A percentile compares a stretch with the other conserved stretches of the same genome.
Conservation (phyloP, 2,888 invertebrate species). For the Xylota sylvarum region DNA sequence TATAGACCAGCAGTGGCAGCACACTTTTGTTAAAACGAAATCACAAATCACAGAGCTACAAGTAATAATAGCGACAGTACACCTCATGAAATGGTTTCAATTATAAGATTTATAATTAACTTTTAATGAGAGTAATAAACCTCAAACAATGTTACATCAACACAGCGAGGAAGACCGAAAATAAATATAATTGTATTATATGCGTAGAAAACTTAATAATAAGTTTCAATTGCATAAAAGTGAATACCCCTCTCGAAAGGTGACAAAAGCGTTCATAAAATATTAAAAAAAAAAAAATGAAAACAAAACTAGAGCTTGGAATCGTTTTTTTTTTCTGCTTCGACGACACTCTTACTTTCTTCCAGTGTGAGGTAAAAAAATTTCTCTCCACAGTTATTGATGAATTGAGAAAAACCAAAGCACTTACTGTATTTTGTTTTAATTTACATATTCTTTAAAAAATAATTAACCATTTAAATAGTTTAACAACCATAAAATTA, state of each 20-base stretch:
- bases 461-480: slow-evolving; percentile 52
- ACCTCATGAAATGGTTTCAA: slow-evolving; percentile 34
- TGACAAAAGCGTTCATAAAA: slow-evolving; percentile 5
- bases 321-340: not conserved
- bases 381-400: slow-evolving; percentile 30
- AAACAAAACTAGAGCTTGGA: slow-evolving; percentile 14
- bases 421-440: not conserved
- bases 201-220: not conserved
- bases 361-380: not conserved
- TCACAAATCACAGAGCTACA: not conserved
- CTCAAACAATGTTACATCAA: slow-evolving; percentile 29
- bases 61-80: not conserved
- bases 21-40: slow-evolving; percentile 16
- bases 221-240: not conserved
- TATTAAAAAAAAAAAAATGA: not conserved
- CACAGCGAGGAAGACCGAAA: slow-evolving; percentile 28
- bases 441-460: not conserved
- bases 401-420: too few species aligned
- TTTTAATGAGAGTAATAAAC: slow-evolving; percentile 43
- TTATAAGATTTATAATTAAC: slow-evolving; percentile 41
- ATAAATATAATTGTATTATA: slow-evolving; percentile 18
- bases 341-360: slow-evolving; percentile 53
- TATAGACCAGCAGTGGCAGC: slow-evolving; percentile 14
- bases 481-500: slow-evolving; percentile 57
- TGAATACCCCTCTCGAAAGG: not conserved